Evolutionary conservation across 2,113 vertebrate species (phyloP).

Genomic region (Dasyurus viverrinus): DNA sequence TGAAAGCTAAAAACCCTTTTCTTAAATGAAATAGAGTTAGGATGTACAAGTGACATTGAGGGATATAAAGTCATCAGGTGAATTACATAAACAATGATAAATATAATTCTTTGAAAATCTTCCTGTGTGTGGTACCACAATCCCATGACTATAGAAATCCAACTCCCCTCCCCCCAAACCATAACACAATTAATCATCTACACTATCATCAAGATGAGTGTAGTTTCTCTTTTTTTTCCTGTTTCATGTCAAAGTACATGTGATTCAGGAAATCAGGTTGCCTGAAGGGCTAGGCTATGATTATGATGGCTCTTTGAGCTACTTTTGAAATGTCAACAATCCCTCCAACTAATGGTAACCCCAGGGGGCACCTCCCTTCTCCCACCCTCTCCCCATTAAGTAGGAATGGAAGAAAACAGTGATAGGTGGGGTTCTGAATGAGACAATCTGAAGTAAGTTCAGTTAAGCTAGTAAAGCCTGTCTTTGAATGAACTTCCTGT

Average conservation of each 20-base stretch:
- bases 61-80: conserved; percentile 74
- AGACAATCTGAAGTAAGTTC: conserved; percentile 64
- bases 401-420: conserved; percentile 60
- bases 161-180: conserved; percentile 60
- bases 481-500: conserved; percentile 81
- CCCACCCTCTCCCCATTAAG: conserved; percentile 13
- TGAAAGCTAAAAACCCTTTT: conserved; percentile 41
- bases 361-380: conserved; percentile 54
- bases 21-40: conserved; percentile 51
- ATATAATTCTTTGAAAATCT: conserved; percentile 73
- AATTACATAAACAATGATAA: conserved; percentile 78
- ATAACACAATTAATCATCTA: conserved; percentile 81
- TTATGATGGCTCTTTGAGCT: conserved; percentile 61
- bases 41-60: conserved; percentile 76
- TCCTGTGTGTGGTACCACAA: conserved; percentile 59
- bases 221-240: conserved; percentile 45
- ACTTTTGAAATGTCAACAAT: conserved; percentile 78
- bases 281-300: conserved; percentile 30
- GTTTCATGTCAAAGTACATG: conserved; percentile 75
- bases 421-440: conserved; percentile 70
- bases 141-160: conserved; percentile 53
- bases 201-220: conserved; percentile 83
- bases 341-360: conserved; percentile 59
- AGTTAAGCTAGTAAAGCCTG: conserved; percentile 79
- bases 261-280: conserved; percentile 61